Conservation (phyloP, 2,797 vertebrate genomes). For the Discoglossus pictus region DNA sequence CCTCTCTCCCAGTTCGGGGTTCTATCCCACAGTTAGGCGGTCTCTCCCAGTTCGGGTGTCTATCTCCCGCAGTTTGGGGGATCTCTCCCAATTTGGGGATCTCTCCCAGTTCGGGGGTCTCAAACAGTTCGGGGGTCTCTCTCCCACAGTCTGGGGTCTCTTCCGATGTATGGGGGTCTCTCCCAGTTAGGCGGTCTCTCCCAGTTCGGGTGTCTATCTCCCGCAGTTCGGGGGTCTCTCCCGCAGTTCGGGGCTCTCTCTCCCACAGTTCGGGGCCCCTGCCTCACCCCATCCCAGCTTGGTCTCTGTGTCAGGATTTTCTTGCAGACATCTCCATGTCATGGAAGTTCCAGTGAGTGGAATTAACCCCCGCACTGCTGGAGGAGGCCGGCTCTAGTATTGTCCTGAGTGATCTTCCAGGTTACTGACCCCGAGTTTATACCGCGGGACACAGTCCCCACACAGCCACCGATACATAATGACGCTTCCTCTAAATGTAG, state of each 20-base stretch:
- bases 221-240: background rate
- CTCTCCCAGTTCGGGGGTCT: no score
- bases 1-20: no score
- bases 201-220: no score
- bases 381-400: background rate
- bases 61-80: background rate
- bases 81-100: no score
- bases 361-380: slow-evolving; percentile 70
- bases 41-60: no score
- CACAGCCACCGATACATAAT: no score
- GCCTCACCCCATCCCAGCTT: slow-evolving; percentile 78
- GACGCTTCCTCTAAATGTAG: no score
- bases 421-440: background rate
- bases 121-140: no score
- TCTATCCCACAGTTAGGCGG: no score
- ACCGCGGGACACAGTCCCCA: background rate
- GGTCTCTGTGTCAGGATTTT: slow-evolving; percentile 78
- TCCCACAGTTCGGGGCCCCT: background rate
- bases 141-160: no score
- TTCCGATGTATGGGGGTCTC: no score
- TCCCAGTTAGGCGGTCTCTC: no score
- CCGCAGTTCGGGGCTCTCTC: background rate
- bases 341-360: slow-evolving; percentile 90
- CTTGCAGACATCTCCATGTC: slow-evolving; percentile 92
- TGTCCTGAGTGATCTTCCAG: slow-evolving; percentile 74